Conservation (phyloP, 1,140 invertebrate species). For the Dendrolimus kikuchii region DNA sequence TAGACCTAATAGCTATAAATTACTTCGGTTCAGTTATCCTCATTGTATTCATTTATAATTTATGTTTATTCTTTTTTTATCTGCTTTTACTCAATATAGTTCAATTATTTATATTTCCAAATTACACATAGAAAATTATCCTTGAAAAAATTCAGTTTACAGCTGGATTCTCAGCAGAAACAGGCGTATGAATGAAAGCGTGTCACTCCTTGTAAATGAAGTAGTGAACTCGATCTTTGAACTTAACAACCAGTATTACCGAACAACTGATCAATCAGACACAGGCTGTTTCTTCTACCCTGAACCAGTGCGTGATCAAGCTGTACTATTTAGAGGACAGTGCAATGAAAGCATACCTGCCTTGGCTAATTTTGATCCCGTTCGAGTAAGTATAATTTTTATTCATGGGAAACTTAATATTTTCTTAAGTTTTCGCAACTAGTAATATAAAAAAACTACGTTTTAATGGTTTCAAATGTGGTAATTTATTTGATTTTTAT, state of each 20-base stretch:
- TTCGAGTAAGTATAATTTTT: constrained; percentile 18
- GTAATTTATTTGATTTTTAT: too few relatives aligned
- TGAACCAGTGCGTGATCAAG: constrained; percentile 11
- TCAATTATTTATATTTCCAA: too few relatives aligned
- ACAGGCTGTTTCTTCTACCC: constrained; percentile 34
- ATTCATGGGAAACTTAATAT: not conserved
- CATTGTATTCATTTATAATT: too few relatives aligned
- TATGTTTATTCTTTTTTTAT: too few relatives aligned
- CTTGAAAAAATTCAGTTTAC: constrained; percentile 24
- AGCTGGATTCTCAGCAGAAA: constrained; percentile 40
- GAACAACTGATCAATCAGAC: constrained; percentile 20
- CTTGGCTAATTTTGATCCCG: constrained; percentile 23
- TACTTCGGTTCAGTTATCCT: too few relatives aligned
- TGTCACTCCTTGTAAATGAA: constrained; percentile 16
- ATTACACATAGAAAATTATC: too few relatives aligned
- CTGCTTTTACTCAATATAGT: too few relatives aligned
- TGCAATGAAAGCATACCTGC: constrained; percentile 30
- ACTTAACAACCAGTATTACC: constrained; percentile 30
- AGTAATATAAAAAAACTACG: too few relatives aligned
- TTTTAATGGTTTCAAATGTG: too few relatives aligned
- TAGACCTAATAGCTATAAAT: too few relatives aligned
- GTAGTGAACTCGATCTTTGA: constrained; percentile 22
- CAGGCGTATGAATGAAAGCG: constrained; percentile 9
- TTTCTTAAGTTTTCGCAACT: too few relatives aligned
- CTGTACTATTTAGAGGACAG: constrained; percentile 29